Evolutionary conservation across 2,113 vertebrate genomes (phyloP).

Genomic region (Cryptomyrus ogoouensis): DNA sequence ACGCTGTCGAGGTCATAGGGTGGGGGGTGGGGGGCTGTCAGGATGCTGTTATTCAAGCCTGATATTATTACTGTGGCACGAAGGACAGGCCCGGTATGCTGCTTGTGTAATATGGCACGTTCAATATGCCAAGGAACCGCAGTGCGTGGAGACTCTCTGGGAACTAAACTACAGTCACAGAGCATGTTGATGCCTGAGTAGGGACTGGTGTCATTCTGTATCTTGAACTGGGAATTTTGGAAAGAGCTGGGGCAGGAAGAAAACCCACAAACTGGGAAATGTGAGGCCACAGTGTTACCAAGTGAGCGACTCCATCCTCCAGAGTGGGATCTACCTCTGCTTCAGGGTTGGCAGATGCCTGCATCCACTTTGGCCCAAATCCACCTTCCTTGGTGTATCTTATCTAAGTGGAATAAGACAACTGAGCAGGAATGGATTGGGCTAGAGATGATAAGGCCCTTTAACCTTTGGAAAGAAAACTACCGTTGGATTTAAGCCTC

Average conservation of each 20-base stretch:
- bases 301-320: background rate
- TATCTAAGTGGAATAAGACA: background rate
- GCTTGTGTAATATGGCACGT: background rate
- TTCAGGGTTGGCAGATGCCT: background rate
- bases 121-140: background rate
- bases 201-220: background rate
- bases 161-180: background rate
- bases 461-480: background rate
- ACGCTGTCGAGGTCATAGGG: background rate
- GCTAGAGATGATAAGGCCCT: background rate
- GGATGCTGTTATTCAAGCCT: background rate
- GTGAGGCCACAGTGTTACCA: background rate
- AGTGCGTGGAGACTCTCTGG: background rate
- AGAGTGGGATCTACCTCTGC: background rate
- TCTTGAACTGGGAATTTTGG: background rate
- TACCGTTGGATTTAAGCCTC: background rate
- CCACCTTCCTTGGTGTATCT: background rate
- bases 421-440: background rate
- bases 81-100: background rate
- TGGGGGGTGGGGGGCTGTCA: background rate
- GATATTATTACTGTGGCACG: background rate
- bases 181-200: background rate
- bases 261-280: background rate
- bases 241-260: background rate
- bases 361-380: background rate